A percentile compares a stretch with the other conserved stretches of the same genome.
phyloP scores from a whole-genome alignment of 2,888 invertebrate genomes.

The Epiblema foenella region DNA sequence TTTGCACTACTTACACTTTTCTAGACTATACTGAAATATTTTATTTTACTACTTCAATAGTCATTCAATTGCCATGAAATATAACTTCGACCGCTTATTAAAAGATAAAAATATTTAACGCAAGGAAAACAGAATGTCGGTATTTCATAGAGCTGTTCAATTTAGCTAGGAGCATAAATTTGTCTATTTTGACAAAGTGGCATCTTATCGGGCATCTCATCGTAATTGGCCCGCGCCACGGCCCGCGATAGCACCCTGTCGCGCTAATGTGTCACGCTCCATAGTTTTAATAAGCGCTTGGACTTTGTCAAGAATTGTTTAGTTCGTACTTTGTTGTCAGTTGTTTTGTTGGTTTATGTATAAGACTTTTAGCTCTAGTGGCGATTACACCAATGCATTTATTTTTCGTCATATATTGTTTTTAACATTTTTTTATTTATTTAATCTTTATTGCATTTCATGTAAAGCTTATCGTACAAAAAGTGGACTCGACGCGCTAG shows the following conservation, averaged over 20 bases:
- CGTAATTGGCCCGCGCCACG: slow-evolving; percentile 42
- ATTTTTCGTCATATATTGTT: neutral
- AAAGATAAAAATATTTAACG: neutral
- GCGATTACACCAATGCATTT: no score
- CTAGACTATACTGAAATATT: neutral
- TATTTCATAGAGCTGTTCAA: slow-evolving; percentile 40
- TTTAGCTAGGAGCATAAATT: slow-evolving; percentile 44
- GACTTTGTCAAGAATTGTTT: slow-evolving; percentile 5
- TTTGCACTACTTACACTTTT: no score
- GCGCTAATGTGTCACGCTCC: slow-evolving; percentile 33
- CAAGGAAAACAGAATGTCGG: slow-evolving; percentile 20
- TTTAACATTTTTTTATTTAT: no score
- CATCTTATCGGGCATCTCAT: slow-evolving; percentile 43
- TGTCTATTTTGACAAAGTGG: slow-evolving; percentile 45
- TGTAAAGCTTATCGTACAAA: no score
- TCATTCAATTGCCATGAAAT: neutral
- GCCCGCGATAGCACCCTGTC: slow-evolving; percentile 30
- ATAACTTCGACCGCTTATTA: neutral
- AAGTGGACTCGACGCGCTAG: no score
- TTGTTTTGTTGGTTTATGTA: neutral
- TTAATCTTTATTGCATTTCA: no score
- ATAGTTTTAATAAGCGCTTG: slow-evolving; percentile 30
- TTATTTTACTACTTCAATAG: neutral
- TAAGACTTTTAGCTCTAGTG: neutral
- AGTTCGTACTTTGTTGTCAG: neutral